Evolutionary conservation across 1,140 invertebrate genomes (phyloP).

Genomic region (Psix sp.): DNA sequence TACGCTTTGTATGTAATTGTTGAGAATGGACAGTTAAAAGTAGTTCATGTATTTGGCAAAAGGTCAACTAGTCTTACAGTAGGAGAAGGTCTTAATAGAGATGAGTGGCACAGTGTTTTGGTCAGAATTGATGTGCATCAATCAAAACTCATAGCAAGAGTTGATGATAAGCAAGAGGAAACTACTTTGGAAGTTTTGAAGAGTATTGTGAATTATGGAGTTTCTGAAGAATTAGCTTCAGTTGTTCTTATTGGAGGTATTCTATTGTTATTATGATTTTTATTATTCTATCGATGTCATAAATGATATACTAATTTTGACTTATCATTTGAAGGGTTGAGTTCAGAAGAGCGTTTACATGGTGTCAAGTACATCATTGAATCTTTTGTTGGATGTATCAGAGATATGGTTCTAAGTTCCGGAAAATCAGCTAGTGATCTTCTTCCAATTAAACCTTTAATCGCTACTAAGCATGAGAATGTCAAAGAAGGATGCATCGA

Average conservation of each 20-base stretch:
- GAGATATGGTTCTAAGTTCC: slow-evolving; percentile 88
- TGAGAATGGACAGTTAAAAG: slow-evolving; percentile 91
- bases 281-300: no score
- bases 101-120: slow-evolving; percentile 92
- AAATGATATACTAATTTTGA: no score
- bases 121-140: slow-evolving; percentile 90
- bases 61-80: slow-evolving; percentile 89
- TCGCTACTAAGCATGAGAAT: slow-evolving; percentile 90
- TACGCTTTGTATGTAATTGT: slow-evolving; percentile 93
- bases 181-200: slow-evolving; percentile 87
- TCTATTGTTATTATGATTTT: neutral
- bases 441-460: slow-evolving; percentile 86
- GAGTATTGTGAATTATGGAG: slow-evolving; percentile 88
- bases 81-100: slow-evolving; percentile 91
- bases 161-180: slow-evolving; percentile 88
- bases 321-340: slow-evolving; percentile 80
- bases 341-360: slow-evolving; percentile 89
- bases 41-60: slow-evolving; percentile 93
- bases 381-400: slow-evolving; percentile 94
- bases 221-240: slow-evolving; percentile 88
- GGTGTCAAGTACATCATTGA: slow-evolving; percentile 94
- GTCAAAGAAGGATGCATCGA: slow-evolving; percentile 90
- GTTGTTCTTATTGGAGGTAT: slow-evolving; percentile 92
- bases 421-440: slow-evolving; percentile 89
- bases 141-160: slow-evolving; percentile 86